Percentiles rank a stretch among this genome's conserved stretches.
Evolutionary conservation across 2,113 vertebrate genomes (phyloP).

Genomic region (Mastomys natalensis): DNA sequence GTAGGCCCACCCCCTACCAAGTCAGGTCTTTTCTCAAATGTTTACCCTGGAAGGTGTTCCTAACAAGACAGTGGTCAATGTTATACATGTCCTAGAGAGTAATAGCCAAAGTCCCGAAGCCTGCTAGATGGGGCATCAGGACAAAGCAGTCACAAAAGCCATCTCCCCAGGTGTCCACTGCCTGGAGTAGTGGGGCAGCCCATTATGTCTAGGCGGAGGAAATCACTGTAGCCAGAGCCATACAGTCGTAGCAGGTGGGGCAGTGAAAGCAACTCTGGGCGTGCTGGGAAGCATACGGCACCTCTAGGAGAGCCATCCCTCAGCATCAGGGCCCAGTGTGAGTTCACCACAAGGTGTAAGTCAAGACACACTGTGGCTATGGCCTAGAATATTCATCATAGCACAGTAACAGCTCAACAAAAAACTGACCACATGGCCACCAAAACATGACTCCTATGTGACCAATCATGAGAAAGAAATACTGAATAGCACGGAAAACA

Average conservation of each 20-base stretch:
- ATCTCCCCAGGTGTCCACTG: neutral
- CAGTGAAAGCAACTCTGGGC: neutral
- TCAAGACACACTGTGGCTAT: neutral
- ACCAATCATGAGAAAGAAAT: neutral
- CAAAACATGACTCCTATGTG: neutral
- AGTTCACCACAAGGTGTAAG: neutral
- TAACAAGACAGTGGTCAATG: neutral
- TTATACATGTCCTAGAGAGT: neutral
- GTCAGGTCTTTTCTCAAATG: neutral
- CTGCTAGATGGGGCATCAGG: neutral
- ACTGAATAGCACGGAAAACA: neutral
- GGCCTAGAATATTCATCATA: neutral
- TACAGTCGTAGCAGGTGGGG: rapidly evolving
- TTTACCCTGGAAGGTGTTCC: neutral
- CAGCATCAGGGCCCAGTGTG: neutral
- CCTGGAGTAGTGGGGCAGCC: too few species aligned
- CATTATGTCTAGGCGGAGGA: neutral
- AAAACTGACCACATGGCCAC: neutral
- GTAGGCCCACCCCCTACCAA: neutral
- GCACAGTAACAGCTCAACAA: neutral
- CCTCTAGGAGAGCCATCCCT: neutral
- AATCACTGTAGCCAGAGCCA: neutral
- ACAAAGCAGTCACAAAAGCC: neutral
- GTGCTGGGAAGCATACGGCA: neutral
- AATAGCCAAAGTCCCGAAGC: neutral